These are phyloP conservation scores for Macrocentrus cingulum DNA, from an alignment of 1,140 invertebrate genomes.

Conservation along the genomic window DNA sequence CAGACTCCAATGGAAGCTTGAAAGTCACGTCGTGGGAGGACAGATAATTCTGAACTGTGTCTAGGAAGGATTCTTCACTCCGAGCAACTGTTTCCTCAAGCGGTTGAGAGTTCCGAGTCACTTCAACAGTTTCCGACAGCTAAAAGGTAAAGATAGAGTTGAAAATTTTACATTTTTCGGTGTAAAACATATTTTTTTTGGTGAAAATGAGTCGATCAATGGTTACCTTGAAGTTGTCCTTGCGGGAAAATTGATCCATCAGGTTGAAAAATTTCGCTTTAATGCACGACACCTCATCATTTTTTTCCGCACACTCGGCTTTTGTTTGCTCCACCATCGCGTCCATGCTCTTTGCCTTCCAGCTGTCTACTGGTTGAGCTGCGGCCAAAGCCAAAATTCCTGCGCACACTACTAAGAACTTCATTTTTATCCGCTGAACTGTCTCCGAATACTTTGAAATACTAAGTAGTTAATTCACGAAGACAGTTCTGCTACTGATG, in stretches of 20 bases:
- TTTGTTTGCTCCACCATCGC: constrained; percentile 73
- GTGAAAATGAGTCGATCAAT: background rate
- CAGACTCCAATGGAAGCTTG: constrained; percentile 70
- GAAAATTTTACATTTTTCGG: background rate
- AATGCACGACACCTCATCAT: constrained; percentile 77
- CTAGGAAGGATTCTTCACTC: constrained; percentile 65
- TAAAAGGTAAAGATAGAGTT: constrained; percentile 40
- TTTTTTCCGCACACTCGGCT: constrained; percentile 69
- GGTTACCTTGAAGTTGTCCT: constrained; percentile 74
- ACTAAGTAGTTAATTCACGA: constrained; percentile 33
- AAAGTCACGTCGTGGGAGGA: constrained; percentile 77
- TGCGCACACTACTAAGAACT: constrained; percentile 42
- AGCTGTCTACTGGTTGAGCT: constrained; percentile 65
- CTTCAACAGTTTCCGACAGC: constrained; percentile 72
- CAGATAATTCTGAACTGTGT: constrained; percentile 70
- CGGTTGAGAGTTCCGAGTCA: constrained; percentile 69
- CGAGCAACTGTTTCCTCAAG: constrained; percentile 64
- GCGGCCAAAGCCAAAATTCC: constrained; percentile 55
- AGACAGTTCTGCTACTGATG: constrained; percentile 49
- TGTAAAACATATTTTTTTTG: too few species aligned
- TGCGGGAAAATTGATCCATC: constrained; percentile 74
- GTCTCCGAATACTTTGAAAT: background rate
- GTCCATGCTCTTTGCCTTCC: constrained; percentile 71
- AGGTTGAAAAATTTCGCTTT: constrained; percentile 78
- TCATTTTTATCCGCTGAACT: constrained; percentile 34